Base-by-base conservation (phyloP, 1,140 invertebrate species). In the Asbolus verrucosus region DNA sequence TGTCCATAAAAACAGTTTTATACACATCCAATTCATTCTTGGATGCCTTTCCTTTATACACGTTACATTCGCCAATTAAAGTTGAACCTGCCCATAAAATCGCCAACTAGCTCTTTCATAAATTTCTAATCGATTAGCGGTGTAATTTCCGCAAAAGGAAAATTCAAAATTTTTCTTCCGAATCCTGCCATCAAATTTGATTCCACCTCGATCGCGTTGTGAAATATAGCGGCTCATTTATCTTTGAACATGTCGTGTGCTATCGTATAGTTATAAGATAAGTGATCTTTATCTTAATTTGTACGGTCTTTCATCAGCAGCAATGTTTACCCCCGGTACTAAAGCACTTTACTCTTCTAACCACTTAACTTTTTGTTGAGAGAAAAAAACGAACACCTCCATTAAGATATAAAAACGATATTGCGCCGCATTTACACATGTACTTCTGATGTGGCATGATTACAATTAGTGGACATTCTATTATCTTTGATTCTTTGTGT, bases 401-500 rank as follows among this genome's bases (percentile, higher is more conserved):
- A 62, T 62, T 62, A 62, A 62, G 59, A 62, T 62, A 62, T 62
- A 62, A 62, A 62, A 38, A 62, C 59, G 59, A 62, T 62, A 39
- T 38, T 62, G 59, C 31, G 30, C 30, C 59, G 18, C 59, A 62
- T 62, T 39, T 62, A 62, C 59, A 62, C 59, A 62, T 36, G 30
- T 62, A 39, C 30, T 62, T 38, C 21, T 62, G 59, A 36, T 62
- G 36, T 62, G 59, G 36, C 36, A 62, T 38, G 59, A 62, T 36
- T 62, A 62, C 59, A 62, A 62, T 62, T 62, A 62, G 59, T 62
- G 59, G 59, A 33, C 59, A 62, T 21, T 33, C 33, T 18, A 61
- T 54, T 54, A 54, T 62, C 5, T 36, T 62, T 62, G 46, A n/a
- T 27, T 62, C 59, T 62, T 62, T 62, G 27, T 62, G 14, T 62